These are phyloP conservation scores for Acholoe squamosa DNA, from an alignment of 2,888 invertebrate genomes.

Conservation along the genomic window DNA sequence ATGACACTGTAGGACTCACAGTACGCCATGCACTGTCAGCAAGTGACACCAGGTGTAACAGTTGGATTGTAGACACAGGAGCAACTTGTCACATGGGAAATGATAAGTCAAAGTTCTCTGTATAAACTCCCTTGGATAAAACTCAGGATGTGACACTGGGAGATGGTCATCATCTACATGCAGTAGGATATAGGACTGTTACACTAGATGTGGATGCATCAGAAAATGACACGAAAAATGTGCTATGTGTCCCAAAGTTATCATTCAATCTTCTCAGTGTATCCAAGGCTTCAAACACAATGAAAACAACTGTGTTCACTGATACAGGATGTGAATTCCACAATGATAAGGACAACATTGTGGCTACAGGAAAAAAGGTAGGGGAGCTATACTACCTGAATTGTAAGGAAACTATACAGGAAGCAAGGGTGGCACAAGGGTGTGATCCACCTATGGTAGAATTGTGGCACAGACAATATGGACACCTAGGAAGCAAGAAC, in stretches of 20 bases:
- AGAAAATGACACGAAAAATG: conserved; percentile 24
- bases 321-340: conserved; percentile 46
- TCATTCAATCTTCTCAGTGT: conserved; percentile 62
- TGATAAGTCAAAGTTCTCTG: not conserved
- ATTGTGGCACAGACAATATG: not conserved
- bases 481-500: not conserved
- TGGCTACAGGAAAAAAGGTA: conserved; percentile 26
- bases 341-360: conserved; percentile 3
- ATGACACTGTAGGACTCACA: too few relatives aligned
- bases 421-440: not conserved
- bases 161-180: conserved; percentile 60
- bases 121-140: not conserved
- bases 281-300: conserved; percentile 24
- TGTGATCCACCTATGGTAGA: not conserved
- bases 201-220: conserved; percentile 12
- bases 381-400: too few relatives aligned
- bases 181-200: conserved; percentile 58
- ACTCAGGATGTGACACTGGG: conserved; percentile 44
- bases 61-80: conserved; percentile 62
- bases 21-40: conserved; percentile 53
- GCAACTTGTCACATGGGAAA: conserved; percentile 60
- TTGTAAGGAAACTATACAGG: too few relatives aligned
- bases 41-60: not conserved
- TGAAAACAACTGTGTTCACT: conserved; percentile 26
- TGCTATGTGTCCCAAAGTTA: conserved; percentile 64